Conservation (phyloP, 2,797 vertebrate species). For the Myotis vivesi region DNA sequence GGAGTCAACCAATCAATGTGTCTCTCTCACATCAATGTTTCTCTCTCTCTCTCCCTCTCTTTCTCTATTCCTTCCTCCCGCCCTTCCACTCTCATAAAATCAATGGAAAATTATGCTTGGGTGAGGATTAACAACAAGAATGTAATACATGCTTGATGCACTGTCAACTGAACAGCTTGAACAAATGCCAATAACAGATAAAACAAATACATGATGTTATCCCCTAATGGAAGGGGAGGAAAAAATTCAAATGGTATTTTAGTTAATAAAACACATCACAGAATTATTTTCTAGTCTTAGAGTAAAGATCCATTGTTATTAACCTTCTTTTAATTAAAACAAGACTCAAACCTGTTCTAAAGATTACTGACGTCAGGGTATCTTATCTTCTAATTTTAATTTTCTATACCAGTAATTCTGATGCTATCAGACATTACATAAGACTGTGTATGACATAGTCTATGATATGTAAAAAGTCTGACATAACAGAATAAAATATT, state of each 20-base stretch:
- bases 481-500: background rate
- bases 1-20: background rate
- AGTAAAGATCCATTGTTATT: background rate
- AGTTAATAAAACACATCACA: constrained; percentile 36
- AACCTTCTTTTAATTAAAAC: constrained; percentile 21
- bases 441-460: background rate
- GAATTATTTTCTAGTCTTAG: background rate
- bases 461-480: background rate
- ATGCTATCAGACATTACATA: background rate
- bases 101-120: background rate
- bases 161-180: background rate
- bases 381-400: background rate
- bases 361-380: background rate
- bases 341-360: background rate
- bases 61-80: no score
- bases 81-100: background rate
- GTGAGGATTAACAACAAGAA: background rate
- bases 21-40: background rate
- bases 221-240: background rate
- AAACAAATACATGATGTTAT: background rate
- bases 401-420: background rate
- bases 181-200: background rate
- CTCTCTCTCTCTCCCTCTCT: no score
- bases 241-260: background rate
- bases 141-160: background rate